phyloP scores from a whole-genome alignment of 2,797 vertebrate genomes.

The Diceros bicornis region DNA sequence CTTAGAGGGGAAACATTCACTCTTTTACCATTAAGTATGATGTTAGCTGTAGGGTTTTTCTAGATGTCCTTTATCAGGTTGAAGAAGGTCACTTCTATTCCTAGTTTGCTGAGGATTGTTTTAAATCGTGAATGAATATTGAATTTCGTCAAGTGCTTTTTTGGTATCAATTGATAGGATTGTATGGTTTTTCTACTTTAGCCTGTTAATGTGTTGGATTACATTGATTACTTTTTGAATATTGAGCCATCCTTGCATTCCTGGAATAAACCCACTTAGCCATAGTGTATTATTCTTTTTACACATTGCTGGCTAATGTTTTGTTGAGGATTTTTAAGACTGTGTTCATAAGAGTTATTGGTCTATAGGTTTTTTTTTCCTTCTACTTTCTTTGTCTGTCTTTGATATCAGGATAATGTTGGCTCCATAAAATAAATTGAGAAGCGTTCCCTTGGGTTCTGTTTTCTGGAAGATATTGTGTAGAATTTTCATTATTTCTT shows the following conservation, averaged over 20 bases:
- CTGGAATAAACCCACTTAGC: background rate
- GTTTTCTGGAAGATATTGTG: background rate
- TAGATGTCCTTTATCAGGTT: background rate
- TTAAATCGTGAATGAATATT: background rate
- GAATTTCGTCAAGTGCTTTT: background rate
- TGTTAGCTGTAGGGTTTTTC: background rate
- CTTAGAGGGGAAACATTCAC: background rate
- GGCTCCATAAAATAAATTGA: background rate
- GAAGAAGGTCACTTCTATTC: background rate
- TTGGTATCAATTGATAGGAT: background rate
- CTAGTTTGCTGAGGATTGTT: background rate
- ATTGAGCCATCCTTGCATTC: background rate
- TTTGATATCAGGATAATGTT: background rate
- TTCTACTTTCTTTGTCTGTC: background rate
- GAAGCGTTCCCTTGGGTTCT: background rate
- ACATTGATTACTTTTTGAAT: background rate
- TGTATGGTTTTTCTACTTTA: background rate
- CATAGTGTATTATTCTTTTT: background rate
- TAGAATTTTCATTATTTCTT: background rate
- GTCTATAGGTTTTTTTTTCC: background rate
- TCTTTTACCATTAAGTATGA: background rate
- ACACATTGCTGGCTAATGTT: background rate
- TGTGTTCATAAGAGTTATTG: background rate
- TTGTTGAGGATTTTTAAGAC: background rate
- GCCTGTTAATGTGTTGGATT: background rate